These are phyloP conservation scores for Drosophila mayri DNA, from an alignment of 1,140 invertebrate species.

Conservation along the genomic window DNA sequence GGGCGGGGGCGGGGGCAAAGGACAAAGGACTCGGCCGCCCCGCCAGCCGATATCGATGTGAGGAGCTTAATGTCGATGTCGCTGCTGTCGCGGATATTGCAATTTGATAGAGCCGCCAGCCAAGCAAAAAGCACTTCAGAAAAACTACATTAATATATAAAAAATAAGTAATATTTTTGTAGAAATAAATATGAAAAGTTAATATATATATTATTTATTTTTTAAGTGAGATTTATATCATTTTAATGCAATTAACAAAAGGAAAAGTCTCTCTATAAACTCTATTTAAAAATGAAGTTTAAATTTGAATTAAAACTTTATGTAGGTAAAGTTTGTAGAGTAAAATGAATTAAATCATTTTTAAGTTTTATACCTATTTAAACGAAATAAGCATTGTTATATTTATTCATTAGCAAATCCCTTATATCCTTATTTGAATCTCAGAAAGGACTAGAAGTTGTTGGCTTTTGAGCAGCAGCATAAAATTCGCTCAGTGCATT, in stretches of 20 bases:
- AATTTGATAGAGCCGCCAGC: conserved; percentile 66
- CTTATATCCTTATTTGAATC: background rate
- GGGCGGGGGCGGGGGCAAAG: background rate
- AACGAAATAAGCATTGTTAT: background rate
- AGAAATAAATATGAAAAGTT: too few relatives aligned
- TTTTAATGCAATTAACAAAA: too few relatives aligned
- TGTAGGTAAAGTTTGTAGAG: too few relatives aligned
- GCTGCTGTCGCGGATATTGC: conserved; percentile 76
- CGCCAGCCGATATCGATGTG: conserved; percentile 61
- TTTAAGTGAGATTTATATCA: too few relatives aligned
- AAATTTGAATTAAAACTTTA: too few relatives aligned
- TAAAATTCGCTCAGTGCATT: conserved; percentile 18
- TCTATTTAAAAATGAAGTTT: too few relatives aligned
- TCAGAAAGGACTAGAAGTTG: too few relatives aligned
- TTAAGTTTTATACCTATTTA: too few relatives aligned
- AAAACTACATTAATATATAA: background rate
- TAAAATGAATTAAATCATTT: too few relatives aligned
- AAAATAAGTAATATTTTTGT: background rate
- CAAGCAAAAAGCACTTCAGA: background rate
- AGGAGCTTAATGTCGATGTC: conserved; percentile 62
- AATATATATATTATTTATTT: too few relatives aligned
- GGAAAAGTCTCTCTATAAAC: too few relatives aligned
- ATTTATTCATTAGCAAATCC: background rate
- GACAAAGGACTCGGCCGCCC: conserved; percentile 32
- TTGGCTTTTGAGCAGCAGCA: background rate